Evolutionary conservation across 2,797 vertebrate genomes (phyloP), one percentile per base, ranked within the genome.

Genomic region (Eutrigla gurnardus): DNA sequence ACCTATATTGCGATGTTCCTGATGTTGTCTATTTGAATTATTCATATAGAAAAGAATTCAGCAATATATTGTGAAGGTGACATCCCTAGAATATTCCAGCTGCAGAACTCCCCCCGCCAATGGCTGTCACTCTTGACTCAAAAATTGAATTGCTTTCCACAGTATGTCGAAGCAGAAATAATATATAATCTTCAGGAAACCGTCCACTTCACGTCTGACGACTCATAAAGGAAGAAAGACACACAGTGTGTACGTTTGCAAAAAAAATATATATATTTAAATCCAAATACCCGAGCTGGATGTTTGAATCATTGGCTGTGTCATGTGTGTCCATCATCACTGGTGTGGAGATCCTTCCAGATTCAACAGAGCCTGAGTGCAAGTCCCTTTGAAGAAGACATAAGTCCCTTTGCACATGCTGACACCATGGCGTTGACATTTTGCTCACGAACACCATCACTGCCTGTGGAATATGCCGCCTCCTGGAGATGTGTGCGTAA

Each of bases 241-340:
- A 37, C 15, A 5, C 25, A 6, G 12, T 52, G 11, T 12, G 18
- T 25, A 25, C 18, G 12, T 50, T 50, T 25, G n/a, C 25, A 25
- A 8, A 1, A 50, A 59, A 4, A 57, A 14, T 54, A 10, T 65
- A 10, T 65, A 37, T 66, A 58, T 75, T 67, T 50, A 42, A 11
- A 12, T 33, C 35, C 10, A 62, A 12, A n/a, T 13, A 45, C 5
- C 11, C 43, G 7, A 65, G 61, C 67, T 85, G 89, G 87, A 91
- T 78, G 89, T 91, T 65, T 89, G 79, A 78, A 60, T 88, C 79
- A 88, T 2, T 88, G 81, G 50, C 50, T 74, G 58, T 63, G 67
- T 82, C 54, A 81, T 75, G 57, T 68, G 40, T 53, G 14, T 68
- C 63, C 64, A 78, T 81, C 43, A 59, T 59, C 80, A 65, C 43